phyloP scores from a whole-genome alignment of 2,888 invertebrate species.

The Phortica magna region DNA sequence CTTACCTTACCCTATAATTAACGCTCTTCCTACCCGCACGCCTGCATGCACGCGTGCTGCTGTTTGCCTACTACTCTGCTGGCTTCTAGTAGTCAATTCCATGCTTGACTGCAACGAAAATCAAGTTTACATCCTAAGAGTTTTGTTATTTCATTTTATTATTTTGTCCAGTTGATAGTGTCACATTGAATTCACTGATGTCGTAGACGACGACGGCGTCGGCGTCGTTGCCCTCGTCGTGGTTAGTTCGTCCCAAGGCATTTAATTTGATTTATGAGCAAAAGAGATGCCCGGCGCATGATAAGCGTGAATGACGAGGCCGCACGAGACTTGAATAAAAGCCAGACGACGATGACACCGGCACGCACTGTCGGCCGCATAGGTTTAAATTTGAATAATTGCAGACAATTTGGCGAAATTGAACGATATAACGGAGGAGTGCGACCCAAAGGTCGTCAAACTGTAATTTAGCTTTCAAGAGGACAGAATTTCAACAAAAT shows the following conservation, averaged over 20 bases:
- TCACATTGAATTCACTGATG: constrained; percentile 9
- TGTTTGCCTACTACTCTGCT: no score
- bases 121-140: not conserved
- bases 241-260: not conserved
- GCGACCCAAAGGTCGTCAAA: no score
- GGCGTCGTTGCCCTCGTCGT: not conserved
- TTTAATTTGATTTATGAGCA: not conserved
- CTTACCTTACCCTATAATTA: no score
- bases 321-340: not conserved
- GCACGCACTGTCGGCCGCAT: not conserved
- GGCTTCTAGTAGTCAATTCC: not conserved
- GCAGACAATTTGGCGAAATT: constrained; percentile 1
- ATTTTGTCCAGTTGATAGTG: not conserved
- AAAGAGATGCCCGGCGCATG: not conserved
- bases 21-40: no score
- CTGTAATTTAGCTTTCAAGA: not conserved
- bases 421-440: no score
- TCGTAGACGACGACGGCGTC: no score
- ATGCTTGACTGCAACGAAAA: not conserved
- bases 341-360: constrained; percentile 7
- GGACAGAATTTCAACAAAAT: no score
- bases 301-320: not conserved
- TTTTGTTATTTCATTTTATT: not conserved
- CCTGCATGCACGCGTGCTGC: no score
- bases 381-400: constrained; percentile 5